Conservation (phyloP, 2,888 invertebrate genomes). For the Alsophila aescularia region DNA sequence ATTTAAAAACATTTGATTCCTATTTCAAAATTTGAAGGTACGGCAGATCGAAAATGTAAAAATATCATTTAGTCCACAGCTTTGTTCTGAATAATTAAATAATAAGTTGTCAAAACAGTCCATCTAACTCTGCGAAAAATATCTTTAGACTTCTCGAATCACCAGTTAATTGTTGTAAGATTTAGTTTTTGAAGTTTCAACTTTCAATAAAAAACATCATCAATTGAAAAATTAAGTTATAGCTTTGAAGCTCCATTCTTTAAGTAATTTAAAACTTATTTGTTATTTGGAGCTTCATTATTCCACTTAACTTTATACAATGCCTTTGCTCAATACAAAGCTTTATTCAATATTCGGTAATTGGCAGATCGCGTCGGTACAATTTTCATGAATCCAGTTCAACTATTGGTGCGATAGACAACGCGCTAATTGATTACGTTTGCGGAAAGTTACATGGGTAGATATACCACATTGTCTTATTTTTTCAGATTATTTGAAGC, state of each 20-base stretch:
- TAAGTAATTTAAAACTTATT: not conserved
- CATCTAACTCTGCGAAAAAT: no score
- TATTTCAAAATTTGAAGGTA: slow-evolving; percentile 67
- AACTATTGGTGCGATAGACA: not conserved
- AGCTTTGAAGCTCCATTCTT: not conserved
- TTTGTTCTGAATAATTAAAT: no score
- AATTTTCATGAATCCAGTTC: not conserved
- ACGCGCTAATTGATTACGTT: slow-evolving; percentile 3
- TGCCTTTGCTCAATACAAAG: not conserved
- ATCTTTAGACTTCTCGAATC: not conserved
- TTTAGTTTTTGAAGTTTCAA: not conserved
- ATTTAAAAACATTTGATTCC: slow-evolving; percentile 79
- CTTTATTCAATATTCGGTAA: slow-evolving; percentile 5
- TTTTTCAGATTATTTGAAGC: not conserved
- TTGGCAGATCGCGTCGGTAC: slow-evolving; percentile 6
- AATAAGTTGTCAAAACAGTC: no score
- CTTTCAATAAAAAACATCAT: not conserved
- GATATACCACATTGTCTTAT: not conserved
- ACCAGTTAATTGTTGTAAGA: no score
- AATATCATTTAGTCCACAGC: not conserved
- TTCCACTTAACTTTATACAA: not conserved
- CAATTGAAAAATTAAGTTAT: not conserved
- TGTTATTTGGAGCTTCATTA: not conserved
- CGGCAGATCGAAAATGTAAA: slow-evolving; percentile 49
- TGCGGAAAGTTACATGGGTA: not conserved